Evolutionary conservation across 2,797 vertebrate species (phyloP).

Genomic region (Triplophysa bombifrons): DNA sequence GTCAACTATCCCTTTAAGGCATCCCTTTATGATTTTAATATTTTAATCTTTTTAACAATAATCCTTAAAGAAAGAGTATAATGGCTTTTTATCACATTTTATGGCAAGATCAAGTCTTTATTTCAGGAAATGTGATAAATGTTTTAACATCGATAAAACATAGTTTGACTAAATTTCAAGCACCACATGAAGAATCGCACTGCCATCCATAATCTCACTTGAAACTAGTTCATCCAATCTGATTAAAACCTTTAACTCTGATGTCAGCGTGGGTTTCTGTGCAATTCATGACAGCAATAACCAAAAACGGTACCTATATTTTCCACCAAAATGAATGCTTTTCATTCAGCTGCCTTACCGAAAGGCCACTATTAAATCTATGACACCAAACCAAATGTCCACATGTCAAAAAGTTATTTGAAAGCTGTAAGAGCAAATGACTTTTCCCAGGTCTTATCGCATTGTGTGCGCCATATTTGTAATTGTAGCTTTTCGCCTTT

Average conservation of each 20-base stretch:
- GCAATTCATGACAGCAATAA: constrained; percentile 27
- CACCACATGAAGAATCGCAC: neutral
- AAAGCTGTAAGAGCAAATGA: constrained; percentile 40
- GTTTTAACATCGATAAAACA: neutral
- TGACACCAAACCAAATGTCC: constrained; percentile 37
- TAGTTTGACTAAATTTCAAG: neutral
- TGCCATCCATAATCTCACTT: neutral
- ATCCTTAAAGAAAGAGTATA: neutral
- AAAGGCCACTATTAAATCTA: constrained; percentile 42
- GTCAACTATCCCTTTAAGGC: neutral
- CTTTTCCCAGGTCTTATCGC: constrained; percentile 44
- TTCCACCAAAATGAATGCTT: constrained; percentile 33
- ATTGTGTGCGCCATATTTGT: constrained; percentile 28
- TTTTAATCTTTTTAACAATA: neutral
- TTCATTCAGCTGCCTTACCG: constrained; percentile 33
- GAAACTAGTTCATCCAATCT: neutral
- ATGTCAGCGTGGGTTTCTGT: neutral
- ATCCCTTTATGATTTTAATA: neutral
- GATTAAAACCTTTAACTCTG: constrained; percentile 10
- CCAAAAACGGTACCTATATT: constrained; percentile 4
- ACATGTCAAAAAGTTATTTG: constrained; percentile 19
- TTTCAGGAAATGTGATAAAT: neutral
- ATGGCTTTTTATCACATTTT: neutral
- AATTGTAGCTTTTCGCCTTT: constrained; percentile 47
- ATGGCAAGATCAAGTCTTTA: neutral